phyloP scores from a whole-genome alignment of 1,140 invertebrate genomes.

The Drosophila persimilis region DNA sequence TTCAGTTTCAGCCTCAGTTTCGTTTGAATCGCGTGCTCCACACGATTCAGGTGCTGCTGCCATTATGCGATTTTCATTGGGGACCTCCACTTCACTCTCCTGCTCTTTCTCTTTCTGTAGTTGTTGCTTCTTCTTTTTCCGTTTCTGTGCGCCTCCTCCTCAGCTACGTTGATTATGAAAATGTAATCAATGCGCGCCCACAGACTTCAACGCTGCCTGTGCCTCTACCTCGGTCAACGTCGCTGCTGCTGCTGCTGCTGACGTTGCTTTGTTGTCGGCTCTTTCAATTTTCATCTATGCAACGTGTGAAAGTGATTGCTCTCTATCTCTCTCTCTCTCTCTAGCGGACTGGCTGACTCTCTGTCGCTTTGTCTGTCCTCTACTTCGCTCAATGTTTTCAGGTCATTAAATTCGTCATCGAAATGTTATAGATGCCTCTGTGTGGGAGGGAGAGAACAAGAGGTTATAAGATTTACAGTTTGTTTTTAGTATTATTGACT shows the following conservation, averaged over 20 bases:
- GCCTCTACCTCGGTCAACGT: constrained; percentile 30
- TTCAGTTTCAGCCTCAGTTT: constrained; percentile 24
- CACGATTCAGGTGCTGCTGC: constrained; percentile 70
- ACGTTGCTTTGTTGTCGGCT: constrained; percentile 41
- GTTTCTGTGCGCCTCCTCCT: constrained; percentile 23
- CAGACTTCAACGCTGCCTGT: constrained; percentile 25
- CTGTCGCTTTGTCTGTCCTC: not conserved
- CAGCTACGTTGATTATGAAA: constrained; percentile 63
- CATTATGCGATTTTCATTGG: constrained; percentile 75
- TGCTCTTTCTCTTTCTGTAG: constrained; percentile 19
- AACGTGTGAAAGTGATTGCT: constrained; percentile 70
- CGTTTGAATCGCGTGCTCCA: constrained; percentile 63
- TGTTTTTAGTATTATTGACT: constrained; percentile 2
- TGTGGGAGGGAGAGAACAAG: not conserved
- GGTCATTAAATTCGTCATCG: constrained; percentile 70
- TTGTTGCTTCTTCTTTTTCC: constrained; percentile 14
- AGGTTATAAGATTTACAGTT: constrained; percentile 22
- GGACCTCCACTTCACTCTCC: constrained; percentile 10
- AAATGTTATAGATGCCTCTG: constrained; percentile 34
- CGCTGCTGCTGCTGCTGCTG: constrained; percentile 49
- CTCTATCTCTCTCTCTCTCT: not conserved
- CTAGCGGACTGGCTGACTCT: not conserved
- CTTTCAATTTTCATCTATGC: constrained; percentile 66
- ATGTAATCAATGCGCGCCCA: constrained; percentile 62
- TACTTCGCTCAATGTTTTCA: constrained; percentile 32